These are phyloP conservation scores for Acanthosepion esculentum DNA, from an alignment of 2,888 invertebrate genomes.

Conservation along the genomic window DNA sequence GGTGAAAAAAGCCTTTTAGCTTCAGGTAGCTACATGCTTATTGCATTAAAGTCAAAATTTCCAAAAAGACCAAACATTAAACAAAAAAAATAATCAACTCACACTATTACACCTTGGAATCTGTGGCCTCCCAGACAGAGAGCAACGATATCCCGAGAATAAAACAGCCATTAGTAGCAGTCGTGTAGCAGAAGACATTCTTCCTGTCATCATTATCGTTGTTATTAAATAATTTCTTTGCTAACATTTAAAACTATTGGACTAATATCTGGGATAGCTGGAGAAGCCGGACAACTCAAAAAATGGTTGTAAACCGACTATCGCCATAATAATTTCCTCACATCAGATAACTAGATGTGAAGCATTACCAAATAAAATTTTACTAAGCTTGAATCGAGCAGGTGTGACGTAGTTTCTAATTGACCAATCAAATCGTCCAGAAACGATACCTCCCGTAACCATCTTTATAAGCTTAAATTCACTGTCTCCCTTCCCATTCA, in stretches of 20 bases:
- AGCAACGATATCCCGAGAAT: background rate
- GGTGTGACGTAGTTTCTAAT: constrained; percentile 21
- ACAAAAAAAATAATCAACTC: background rate
- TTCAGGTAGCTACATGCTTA: background rate
- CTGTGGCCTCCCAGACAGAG: background rate
- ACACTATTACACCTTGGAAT: background rate
- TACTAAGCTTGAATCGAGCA: background rate
- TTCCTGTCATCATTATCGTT: background rate
- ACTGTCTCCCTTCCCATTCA: background rate
- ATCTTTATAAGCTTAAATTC: background rate
- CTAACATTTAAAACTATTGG: background rate
- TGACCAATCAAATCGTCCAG: background rate
- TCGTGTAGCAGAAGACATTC: background rate
- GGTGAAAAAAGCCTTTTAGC: background rate
- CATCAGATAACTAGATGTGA: background rate
- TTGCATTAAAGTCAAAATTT: background rate
- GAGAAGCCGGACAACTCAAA: background rate
- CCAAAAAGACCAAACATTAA: background rate
- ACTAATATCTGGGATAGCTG: background rate
- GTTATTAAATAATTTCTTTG: background rate
- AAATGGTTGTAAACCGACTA: background rate
- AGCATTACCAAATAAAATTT: background rate
- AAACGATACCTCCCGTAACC: background rate
- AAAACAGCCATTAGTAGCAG: background rate
- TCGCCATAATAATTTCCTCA: background rate